Evolutionary conservation across 2,888 invertebrate species (phyloP), one percentile per base, ranked within the genome.

Genomic region (Cylloceria caligata): DNA sequence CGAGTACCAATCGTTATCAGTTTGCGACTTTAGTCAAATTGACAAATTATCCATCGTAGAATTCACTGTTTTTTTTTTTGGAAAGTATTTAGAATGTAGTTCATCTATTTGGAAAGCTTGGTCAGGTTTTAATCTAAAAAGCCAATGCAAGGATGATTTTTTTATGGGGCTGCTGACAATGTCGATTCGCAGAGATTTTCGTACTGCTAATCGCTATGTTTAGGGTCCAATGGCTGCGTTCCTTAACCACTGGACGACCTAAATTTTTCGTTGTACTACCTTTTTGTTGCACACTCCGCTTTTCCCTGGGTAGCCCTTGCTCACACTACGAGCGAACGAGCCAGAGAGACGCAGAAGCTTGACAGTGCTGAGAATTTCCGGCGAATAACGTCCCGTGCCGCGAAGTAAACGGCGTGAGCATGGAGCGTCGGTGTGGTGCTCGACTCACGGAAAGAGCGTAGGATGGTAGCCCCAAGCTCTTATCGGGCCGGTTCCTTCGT

Each of bases 401-500:
- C 74, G 64, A 64, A 64, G 73, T 42, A 21, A 30, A 36, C 49
- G 39, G 13, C 30, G 34, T 3, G 27, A 27, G 27, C 13, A 55
- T 1, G 9, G 39, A 6, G 34, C 13, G 39, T 24, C n/a, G 55
- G 55, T n/a, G 57, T 45, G 13, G 30, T 24, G 75, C 39, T 27
- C 39, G 42, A 57, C 72, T 45, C 60, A 47, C 13, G 72, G 72
- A 62, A 52, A 52, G 42, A 36, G 55, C 4, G 34, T 21, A 49
- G 62, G 30, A 6, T 19, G 52, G 65, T 67, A 55, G 57, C 75
- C 62, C 49, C 47, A 13, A 69, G 68, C 83, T 83, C 83, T 83
- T 83, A 83, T 83, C 83, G 76, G 79, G 62, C 68, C 62, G 83
- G 83, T 83, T 83, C 72, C 68, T 83, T 80, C 80, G 76, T 83